Conservation (phyloP, 2,888 invertebrate genomes). For the Lycaena phlaeas region DNA sequence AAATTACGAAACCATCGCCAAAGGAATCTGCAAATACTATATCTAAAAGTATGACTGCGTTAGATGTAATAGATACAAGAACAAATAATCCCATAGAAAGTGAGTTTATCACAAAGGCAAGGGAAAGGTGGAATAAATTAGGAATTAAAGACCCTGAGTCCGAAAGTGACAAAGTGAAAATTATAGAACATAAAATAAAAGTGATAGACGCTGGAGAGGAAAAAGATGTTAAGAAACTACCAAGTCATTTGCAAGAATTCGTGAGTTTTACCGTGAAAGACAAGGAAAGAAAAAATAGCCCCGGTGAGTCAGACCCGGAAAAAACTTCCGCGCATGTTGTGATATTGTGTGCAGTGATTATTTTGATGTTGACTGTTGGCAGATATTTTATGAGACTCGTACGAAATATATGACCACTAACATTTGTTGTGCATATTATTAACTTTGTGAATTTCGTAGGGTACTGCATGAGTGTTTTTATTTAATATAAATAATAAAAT, state of each 20-base stretch:
- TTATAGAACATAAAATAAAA: constrained; percentile 68
- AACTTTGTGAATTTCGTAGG: not conserved
- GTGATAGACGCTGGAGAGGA: constrained; percentile 78
- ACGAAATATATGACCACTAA: constrained; percentile 37
- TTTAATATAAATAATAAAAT: not conserved
- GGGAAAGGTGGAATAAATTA: constrained; percentile 79
- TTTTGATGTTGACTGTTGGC: constrained; percentile 56
- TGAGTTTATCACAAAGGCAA: constrained; percentile 85
- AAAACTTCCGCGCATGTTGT: constrained; percentile 63
- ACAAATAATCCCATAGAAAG: constrained; percentile 75
- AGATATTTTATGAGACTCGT: constrained; percentile 52
- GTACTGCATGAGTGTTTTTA: constrained; percentile 1
- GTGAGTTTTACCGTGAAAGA: constrained; percentile 75
- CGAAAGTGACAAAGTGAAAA: constrained; percentile 55
- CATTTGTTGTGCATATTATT: not conserved
- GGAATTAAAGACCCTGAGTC: constrained; percentile 79
- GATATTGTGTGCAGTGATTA: constrained; percentile 63
- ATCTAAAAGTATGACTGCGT: constrained; percentile 50
- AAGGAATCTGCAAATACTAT: constrained; percentile 30
- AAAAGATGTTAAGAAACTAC: constrained; percentile 76
- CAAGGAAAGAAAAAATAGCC: constrained; percentile 62
- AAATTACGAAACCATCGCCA: constrained; percentile 76
- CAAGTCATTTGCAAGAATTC: constrained; percentile 86
- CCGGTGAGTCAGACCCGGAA: constrained; percentile 57
- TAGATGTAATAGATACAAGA: constrained; percentile 47